These are phyloP conservation scores for Oriolus oriolus DNA, from an alignment of 2,113 vertebrate genomes.

Conservation along the genomic window DNA sequence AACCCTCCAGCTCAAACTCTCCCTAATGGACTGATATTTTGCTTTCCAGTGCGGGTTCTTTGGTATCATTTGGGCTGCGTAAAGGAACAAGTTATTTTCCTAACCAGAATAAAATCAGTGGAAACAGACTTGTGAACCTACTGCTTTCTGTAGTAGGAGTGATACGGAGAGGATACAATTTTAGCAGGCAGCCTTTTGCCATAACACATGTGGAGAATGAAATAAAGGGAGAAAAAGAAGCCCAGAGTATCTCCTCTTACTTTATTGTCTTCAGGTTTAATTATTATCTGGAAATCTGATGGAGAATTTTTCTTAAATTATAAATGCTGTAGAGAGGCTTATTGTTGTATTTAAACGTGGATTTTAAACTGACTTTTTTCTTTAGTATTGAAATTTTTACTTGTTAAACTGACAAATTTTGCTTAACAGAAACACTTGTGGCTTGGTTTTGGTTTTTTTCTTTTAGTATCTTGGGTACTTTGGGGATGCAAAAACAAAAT, in stretches of 20 bases:
- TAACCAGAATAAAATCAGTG: background rate
- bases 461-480: conserved; percentile 96
- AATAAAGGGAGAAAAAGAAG: background rate
- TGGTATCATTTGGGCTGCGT: background rate
- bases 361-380: background rate
- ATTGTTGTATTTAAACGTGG: background rate
- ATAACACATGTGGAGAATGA: background rate
- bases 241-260: background rate
- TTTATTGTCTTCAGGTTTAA: background rate
- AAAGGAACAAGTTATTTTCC: background rate
- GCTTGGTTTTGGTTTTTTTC: background rate
- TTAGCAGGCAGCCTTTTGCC: background rate
- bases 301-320: background rate
- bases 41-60: background rate
- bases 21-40: background rate
- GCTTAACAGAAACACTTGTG: background rate
- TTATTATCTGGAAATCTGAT: background rate
- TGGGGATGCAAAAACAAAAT: conserved; percentile 94
- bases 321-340: background rate
- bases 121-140: background rate
- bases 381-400: background rate
- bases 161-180: background rate
- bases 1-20: background rate
- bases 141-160: background rate
- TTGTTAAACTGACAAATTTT: background rate